Evolutionary conservation across 2,113 vertebrate genomes (phyloP), one percentile per base, ranked within the genome.

Genomic region (Petroica traversi): DNA sequence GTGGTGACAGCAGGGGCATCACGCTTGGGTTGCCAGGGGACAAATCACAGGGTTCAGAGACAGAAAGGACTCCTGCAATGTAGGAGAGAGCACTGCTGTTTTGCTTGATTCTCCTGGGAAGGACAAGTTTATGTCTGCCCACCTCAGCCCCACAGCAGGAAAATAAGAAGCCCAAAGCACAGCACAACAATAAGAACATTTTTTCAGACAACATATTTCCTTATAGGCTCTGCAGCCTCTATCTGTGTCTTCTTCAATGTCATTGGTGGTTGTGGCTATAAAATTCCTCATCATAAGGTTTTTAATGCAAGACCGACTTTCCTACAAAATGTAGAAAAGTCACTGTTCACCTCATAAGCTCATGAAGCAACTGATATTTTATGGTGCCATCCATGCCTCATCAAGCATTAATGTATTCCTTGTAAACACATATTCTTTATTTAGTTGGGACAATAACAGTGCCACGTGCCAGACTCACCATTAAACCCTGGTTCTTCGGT

Each of bases 361-460:
- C 61, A 74, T 22, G 75, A 92, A 90, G 43, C 36, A 84, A 92
- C 75, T 52, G 52, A 80, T 90, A 71, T 57, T 74, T 97, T 92
- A 77, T 83, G 72, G 52, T 72, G 36, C 33, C 68, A 88, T 80
- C 82, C 72, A 88, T 88, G 88, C 78, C 58, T 83, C 94, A 89
- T 93, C 54, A 85, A 88, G 85, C 71, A 90, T 90, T 90, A 86
- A 90, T 90, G 78, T 61, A 88, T 85, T 96, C 79, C 88, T 90
- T 96, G 83, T 92, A 96, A 97, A 94, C 85, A 94, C 48, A 77
- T 90, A 93, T 67, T 88, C 73, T 90, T 95, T 96, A 90, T 92
- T 90, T 93, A 87, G 75, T 90, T 88, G 81, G 68, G 82, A 92
- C 82, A 82, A 66, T 62, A 95, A 88, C 51, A 88, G 28, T 73